Percentiles rank a stretch among this genome's conserved stretches.
phyloP scores from a whole-genome alignment of 2,797 vertebrate genomes.

The Schizopygopsis malacanthus region DNA sequence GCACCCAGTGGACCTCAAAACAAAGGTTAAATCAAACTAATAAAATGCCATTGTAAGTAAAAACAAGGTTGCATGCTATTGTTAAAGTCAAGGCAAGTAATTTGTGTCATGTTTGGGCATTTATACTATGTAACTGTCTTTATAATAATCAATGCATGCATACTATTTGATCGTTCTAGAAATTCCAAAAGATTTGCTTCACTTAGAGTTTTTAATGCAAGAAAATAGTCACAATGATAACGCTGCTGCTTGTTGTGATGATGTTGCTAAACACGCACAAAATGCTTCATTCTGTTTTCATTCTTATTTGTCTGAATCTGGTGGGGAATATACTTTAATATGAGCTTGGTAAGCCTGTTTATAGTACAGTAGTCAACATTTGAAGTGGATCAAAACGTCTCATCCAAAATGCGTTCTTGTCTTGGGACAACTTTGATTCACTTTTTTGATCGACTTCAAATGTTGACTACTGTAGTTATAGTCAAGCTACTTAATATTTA shows the following conservation, averaged over 20 bases:
- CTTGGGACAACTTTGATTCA: neutral
- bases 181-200: constrained; percentile 13
- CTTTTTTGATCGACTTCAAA: neutral
- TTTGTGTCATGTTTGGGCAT: constrained; percentile 37
- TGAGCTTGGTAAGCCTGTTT: neutral
- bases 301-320: constrained; percentile 15
- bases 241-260: constrained; percentile 31
- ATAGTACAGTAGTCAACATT: neutral
- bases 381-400: neutral
- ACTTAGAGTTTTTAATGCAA: constrained; percentile 12
- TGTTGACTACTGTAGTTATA: neutral
- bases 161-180: constrained; percentile 12
- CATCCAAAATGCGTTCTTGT: neutral
- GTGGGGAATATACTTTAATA: neutral
- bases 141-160: constrained; percentile 48
- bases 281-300: constrained; percentile 5
- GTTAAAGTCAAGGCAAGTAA: constrained; percentile 43
- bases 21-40: constrained; percentile 36
- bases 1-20: constrained; percentile 39
- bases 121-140: constrained; percentile 28
- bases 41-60: constrained; percentile 35
- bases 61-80: constrained; percentile 36
- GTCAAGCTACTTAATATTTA: neutral
- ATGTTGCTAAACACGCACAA: constrained; percentile 21
- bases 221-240: neutral